A percentile compares a stretch with the other conserved stretches of the same genome.
Evolutionary conservation across 1,140 invertebrate genomes (phyloP).

Genomic region (Diorhabda sublineata): DNA sequence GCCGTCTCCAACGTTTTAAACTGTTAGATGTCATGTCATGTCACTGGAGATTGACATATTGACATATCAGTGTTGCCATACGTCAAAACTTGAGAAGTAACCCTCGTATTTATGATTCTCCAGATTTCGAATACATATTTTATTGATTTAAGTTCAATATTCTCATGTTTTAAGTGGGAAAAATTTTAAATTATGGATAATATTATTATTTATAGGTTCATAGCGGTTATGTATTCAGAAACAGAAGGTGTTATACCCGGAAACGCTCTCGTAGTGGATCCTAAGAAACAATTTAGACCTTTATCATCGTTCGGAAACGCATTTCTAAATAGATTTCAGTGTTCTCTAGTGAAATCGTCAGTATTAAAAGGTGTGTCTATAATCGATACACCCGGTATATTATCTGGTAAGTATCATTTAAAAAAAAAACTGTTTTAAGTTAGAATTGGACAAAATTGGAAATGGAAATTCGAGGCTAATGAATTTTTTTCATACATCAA

Average conservation of each 20-base stretch:
- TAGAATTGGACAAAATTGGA: neutral
- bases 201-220: conserved; percentile 49
- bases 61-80: no score
- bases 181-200: no score
- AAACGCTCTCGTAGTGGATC: conserved; percentile 70
- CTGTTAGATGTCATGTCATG: no score
- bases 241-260: conserved; percentile 65
- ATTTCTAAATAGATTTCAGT: conserved; percentile 73
- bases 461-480: neutral
- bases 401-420: conserved; percentile 53
- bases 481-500: neutral
- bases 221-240: conserved; percentile 64
- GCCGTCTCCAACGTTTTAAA: no score
- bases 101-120: no score
- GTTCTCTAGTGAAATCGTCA: conserved; percentile 58
- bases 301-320: conserved; percentile 67
- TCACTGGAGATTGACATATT: no score
- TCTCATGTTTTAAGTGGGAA: no score
- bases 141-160: no score
- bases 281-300: conserved; percentile 65
- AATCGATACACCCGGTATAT: conserved; percentile 72
- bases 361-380: conserved; percentile 71
- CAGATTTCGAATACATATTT: no score
- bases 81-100: no score
- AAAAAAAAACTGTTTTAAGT: neutral